Evolutionary conservation across 2,113 vertebrate species (phyloP), one percentile per base, ranked within the genome.

Genomic region (Emydocephalus ijimae): DNA sequence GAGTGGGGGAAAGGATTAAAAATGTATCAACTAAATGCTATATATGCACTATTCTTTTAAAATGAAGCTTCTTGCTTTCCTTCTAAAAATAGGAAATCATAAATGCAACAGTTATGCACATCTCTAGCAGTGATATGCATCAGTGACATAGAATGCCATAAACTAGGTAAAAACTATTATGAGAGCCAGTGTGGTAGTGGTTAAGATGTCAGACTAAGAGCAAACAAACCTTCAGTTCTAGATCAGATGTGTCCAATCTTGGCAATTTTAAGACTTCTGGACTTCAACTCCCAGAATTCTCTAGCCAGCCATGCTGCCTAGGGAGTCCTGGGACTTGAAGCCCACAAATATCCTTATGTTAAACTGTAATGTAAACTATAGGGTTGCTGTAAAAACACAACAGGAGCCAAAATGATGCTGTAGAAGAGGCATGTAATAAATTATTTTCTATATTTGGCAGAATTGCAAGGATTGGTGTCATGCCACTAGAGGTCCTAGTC

Each of bases 401-500:
- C 34, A 81, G 74, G 15, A 81, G 34, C 34, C 7, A 2, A 50
- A 24, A 29, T 50, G 24, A 87, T 34, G 29, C 7, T 88, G 29
- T 88, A 29, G n/a, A 54, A 21, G n/a, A 88, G 15, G 29, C 87
- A 54, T 15, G n/a, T 21, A 34, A 20, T 34, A 57, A 56, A 89
- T 3, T 89, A 29, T 20, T 57, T 54, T 54, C 26, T 54, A 43
- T 5, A 57, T 57, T 4, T 55, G 54, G 48, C 23, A 39, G 34
- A n/a, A 0, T n/a, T 52, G 24, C 52, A 64, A 7, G 43, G 34
- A 2, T 9, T 86, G 34, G 59, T 2, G 0, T 88, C 0, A 29
- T 61, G 87, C 95, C 97, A 92, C 97, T 96, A 97, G 97, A 93
- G 96, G 97, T 94, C 97, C 95, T 3, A 45, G 59, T 43, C 90